phyloP scores from a whole-genome alignment of 2,888 invertebrate genomes.

The Agrotis clavis region DNA sequence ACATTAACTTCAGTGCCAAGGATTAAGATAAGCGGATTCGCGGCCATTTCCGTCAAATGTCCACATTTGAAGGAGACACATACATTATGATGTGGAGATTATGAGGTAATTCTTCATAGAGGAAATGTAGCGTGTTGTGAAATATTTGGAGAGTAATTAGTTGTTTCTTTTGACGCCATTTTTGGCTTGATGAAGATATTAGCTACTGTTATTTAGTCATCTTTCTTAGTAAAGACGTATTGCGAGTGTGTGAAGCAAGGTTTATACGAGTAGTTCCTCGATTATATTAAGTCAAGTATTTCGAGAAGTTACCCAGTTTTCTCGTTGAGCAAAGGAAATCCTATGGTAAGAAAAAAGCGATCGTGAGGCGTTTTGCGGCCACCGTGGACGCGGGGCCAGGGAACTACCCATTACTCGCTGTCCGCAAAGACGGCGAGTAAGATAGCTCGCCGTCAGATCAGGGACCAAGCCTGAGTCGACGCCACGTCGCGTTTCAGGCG shows the following conservation, averaged over 20 bases:
- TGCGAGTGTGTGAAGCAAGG: neutral
- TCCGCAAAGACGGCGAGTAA: too few species aligned
- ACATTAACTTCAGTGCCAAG: slow-evolving; percentile 63
- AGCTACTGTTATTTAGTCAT: neutral
- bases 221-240: neutral
- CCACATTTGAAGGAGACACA: slow-evolving; percentile 76
- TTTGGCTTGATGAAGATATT: neutral
- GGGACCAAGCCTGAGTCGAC: too few species aligned
- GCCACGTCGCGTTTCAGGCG: too few species aligned
- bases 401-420: too few species aligned
- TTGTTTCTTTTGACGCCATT: neutral
- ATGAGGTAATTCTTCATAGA: slow-evolving; percentile 40
- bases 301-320: too few species aligned
- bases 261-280: neutral
- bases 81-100: slow-evolving; percentile 61
- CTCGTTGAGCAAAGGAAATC: too few species aligned
- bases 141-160: slow-evolving; percentile 19
- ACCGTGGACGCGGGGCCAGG: too few species aligned
- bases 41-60: slow-evolving; percentile 84
- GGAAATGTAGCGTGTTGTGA: neutral
- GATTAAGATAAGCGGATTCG: slow-evolving; percentile 90
- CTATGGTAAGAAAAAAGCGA: too few species aligned
- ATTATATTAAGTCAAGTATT: neutral
- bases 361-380: too few species aligned
- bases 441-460: too few species aligned